Conservation (phyloP, 2,888 invertebrate genomes). For the Falcaria lacertinaria region DNA sequence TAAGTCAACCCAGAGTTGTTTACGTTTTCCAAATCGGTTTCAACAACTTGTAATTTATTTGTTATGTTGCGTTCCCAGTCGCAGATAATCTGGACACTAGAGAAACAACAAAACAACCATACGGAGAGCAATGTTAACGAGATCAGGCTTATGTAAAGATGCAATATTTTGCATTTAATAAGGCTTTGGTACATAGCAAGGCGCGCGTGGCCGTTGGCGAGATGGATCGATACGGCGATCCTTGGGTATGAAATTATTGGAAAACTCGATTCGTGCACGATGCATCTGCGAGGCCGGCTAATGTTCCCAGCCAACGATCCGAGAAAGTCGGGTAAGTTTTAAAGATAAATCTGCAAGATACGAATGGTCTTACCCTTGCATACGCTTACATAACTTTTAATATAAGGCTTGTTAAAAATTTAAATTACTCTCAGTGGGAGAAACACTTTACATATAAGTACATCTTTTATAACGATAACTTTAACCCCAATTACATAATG, state of each 20-base stretch:
- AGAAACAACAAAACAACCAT: slow-evolving; percentile 27
- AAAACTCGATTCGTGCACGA: slow-evolving; percentile 72
- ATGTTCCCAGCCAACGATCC: slow-evolving; percentile 61
- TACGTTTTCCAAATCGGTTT: neutral
- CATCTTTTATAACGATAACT: no score
- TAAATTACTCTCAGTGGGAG: slow-evolving; percentile 2
- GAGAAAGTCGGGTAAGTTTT: slow-evolving; percentile 57
- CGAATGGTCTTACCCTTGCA: slow-evolving; percentile 5
- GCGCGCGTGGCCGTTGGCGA: slow-evolving; percentile 64
- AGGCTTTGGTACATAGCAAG: slow-evolving; percentile 49
- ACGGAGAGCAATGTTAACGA: slow-evolving; percentile 70
- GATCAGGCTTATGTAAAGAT: slow-evolving; percentile 64
- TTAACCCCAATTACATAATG: no score
- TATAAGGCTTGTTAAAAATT: slow-evolving; percentile 3
- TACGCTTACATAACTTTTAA: neutral
- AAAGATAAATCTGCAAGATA: slow-evolving; percentile 69
- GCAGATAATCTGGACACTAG: neutral
- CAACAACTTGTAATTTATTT: neutral
- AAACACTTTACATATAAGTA: no score
- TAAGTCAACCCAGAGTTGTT: neutral
- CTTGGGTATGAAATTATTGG: slow-evolving; percentile 74
- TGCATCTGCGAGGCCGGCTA: slow-evolving; percentile 62
- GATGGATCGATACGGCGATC: slow-evolving; percentile 68
- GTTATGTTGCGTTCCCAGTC: neutral
- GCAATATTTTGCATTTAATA: slow-evolving; percentile 76